Evolutionary conservation across 2,113 vertebrate genomes (phyloP).

Genomic region (Ceyx margarethae): DNA sequence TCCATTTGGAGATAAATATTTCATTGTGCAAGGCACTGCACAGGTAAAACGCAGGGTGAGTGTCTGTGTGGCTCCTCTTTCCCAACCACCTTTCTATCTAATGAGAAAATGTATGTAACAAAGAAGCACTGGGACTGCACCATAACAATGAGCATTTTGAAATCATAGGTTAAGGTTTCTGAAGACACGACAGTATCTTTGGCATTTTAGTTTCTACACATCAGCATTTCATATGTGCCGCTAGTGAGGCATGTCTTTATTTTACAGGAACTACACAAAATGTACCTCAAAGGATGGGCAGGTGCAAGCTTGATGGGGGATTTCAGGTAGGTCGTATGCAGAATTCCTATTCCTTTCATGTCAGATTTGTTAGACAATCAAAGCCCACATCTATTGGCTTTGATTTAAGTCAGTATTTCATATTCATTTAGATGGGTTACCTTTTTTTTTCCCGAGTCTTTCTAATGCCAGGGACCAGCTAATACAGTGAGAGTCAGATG

Average conservation of each 20-base stretch:
- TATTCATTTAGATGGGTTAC: not conserved
- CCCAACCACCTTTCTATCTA: not conserved
- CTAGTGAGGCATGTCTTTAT: not conserved
- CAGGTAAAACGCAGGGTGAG: not conserved
- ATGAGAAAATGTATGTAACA: not conserved
- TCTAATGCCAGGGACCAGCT: not conserved
- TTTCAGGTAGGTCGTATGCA: not conserved
- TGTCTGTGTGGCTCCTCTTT: not conserved
- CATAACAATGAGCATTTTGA: not conserved
- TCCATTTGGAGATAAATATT: constrained; percentile 54
- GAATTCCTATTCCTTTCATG: not conserved
- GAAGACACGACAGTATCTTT: not conserved
- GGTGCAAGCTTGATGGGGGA: not conserved
- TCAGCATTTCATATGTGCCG: not conserved
- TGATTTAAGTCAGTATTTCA: not conserved
- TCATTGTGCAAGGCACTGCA: not conserved
- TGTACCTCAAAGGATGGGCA: not conserved
- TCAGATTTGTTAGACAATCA: not conserved
- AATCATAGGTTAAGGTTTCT: not conserved
- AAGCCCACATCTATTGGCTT: not conserved
- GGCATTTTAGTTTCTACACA: not conserved
- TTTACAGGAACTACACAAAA: not conserved
- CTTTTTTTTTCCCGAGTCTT: not conserved
- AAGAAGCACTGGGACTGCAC: not conserved
- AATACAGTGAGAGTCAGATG: not conserved